Evolutionary conservation across 2,113 vertebrate species (phyloP).

Genomic region (Alaudala cheleensis): DNA sequence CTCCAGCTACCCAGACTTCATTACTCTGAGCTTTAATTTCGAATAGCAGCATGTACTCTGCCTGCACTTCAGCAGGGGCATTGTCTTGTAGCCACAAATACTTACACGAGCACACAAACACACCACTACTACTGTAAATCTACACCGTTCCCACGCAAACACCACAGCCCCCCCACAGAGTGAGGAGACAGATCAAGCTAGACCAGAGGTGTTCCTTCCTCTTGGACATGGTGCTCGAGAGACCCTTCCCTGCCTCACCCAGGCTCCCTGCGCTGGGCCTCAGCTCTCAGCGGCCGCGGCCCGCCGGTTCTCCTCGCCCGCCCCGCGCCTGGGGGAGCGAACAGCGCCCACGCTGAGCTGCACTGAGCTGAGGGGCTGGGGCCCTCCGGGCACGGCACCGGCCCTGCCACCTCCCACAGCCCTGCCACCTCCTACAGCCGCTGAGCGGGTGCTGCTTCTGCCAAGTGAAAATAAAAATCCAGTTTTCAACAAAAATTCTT

Average conservation of each 20-base stretch:
- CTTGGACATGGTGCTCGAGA: not conserved
- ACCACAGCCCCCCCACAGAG: fast-evolving
- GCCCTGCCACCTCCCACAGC: fast-evolving
- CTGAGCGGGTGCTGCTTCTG: not conserved
- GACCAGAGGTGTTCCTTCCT: not conserved
- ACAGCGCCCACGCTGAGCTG: not conserved
- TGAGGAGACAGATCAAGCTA: not conserved
- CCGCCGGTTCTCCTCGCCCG: fast-evolving
- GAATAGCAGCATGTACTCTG: too few species aligned
- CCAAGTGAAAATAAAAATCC: not conserved
- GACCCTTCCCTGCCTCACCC: fast-evolving
- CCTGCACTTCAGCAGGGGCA: not conserved
- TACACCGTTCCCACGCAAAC: not conserved
- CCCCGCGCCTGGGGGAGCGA: not conserved
- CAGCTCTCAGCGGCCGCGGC: not conserved
- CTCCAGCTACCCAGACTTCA: not conserved
- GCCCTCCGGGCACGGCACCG: not conserved
- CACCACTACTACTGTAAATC: not conserved
- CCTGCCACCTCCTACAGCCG: fast-evolving
- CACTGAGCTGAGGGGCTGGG: not conserved
- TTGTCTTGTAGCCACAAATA: not conserved
- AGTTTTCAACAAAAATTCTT: not conserved
- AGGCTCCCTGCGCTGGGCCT: not conserved
- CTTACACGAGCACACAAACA: fast-evolving
- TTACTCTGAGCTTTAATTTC: not conserved